These are phyloP conservation scores for Oxyura jamaicensis DNA, from an alignment of 2,113 vertebrate genomes.

Conservation along the genomic window DNA sequence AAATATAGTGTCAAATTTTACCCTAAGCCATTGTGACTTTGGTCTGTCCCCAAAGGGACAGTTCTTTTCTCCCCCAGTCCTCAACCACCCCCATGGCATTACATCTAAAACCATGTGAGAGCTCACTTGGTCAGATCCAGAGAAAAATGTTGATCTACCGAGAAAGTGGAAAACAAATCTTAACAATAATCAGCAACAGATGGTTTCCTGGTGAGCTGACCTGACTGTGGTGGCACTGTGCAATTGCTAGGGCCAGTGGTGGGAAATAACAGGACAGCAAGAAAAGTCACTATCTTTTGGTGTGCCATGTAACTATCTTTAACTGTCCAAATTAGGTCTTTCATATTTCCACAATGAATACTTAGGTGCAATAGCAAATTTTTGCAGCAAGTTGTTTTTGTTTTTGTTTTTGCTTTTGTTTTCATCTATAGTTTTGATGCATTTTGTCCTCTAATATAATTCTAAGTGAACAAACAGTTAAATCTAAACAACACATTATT, in stretches of 20 bases:
- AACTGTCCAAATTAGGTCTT: background rate
- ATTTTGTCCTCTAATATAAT: background rate
- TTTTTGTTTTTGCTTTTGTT: background rate
- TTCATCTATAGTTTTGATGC: background rate
- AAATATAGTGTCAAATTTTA: background rate
- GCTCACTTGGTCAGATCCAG: background rate
- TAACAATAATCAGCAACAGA: too few relatives aligned
- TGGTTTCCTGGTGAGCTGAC: background rate
- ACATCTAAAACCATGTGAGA: background rate
- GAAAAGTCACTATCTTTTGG: background rate
- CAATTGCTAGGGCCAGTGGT: background rate
- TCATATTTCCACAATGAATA: background rate
- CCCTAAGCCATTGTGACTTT: background rate
- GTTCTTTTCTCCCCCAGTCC: background rate
- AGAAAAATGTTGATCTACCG: background rate
- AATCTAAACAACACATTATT: background rate
- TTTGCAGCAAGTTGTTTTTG: background rate
- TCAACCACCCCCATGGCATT: fast-evolving
- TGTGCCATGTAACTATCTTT: background rate
- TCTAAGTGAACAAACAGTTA: background rate
- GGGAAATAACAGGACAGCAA: background rate
- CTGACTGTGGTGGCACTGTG: background rate
- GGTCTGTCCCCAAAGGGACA: background rate
- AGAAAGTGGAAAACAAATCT: background rate
- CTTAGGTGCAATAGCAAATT: background rate